Evolutionary conservation across 1,140 invertebrate species (phyloP), one percentile per base, ranked within the genome.

Genomic region (Bilobella aurantiaca): DNA sequence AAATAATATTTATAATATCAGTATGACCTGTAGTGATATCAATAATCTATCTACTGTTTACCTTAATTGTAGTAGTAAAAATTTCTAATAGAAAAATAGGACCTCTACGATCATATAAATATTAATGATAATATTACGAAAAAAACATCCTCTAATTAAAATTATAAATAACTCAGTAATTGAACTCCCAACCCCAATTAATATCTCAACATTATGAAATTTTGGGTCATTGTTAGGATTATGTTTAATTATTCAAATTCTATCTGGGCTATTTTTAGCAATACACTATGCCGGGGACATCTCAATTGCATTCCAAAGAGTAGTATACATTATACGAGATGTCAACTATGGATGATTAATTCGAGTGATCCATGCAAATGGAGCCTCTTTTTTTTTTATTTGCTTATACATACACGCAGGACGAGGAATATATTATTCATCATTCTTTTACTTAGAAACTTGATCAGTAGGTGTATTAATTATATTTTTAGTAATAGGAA

Each of bases 401-500:
- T 75, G 71, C 60, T 37, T 78, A 14, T 78, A 75, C 66, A 1
- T 73, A 16, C 76, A 76, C 66, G 72, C 73, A 18, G 75, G 74
- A 2, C 74, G 74, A 53, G 74, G 74, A 0, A 63, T 77, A 53
- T 77, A 75, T 62, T 76, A 76, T 73, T 56, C 63, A 1, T 75
- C 71, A 31, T 75, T 64, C 64, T 30, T 64, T n/a, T 65, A 74
- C 70, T 78, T 71, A 77, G 78, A 74, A 3, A 80, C 81, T 2
- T 86, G 83, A 83, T 68, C 77, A 71, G 67, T 77, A 27, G 83
- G 83, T 67, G 74, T 82, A 63, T 74, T 81, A 60, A 81, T 86
- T 77, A 75, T 85, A 73, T 79, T 85, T 72, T 34, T 83, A 75
- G 73, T 80, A 63, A 87, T 86, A 82, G 79, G 64, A 75, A 83